These are phyloP conservation scores for Paralichthys olivaceus DNA, from an alignment of 2,113 vertebrate genomes.

Conservation along the genomic window DNA sequence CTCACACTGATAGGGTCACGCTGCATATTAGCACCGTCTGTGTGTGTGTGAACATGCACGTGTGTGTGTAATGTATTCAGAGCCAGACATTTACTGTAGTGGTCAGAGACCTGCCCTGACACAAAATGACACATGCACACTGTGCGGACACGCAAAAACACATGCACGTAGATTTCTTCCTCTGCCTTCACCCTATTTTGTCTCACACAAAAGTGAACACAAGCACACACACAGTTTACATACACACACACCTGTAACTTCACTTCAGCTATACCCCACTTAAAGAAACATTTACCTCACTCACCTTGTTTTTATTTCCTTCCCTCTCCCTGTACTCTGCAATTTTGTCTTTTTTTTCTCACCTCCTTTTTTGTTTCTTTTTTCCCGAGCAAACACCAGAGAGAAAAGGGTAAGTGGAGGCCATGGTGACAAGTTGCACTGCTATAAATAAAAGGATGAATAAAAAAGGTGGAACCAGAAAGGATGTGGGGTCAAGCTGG, in stretches of 20 bases:
- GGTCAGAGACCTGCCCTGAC: constrained; percentile 43
- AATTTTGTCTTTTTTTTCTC: not conserved
- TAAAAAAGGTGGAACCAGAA: constrained; percentile 1
- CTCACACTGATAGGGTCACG: constrained; percentile 68
- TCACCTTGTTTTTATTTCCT: not conserved
- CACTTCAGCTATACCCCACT: not conserved
- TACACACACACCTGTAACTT: constrained; percentile 1
- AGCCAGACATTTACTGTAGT: constrained; percentile 42
- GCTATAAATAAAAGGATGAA: constrained; percentile 2
- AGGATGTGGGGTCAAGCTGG: not conserved
- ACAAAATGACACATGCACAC: constrained; percentile 33
- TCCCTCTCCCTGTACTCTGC: not conserved
- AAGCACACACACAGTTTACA: not conserved
- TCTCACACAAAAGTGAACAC: not conserved
- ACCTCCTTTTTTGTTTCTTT: not conserved
- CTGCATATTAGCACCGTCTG: constrained; percentile 35
- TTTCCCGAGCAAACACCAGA: not conserved
- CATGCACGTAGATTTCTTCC: not conserved
- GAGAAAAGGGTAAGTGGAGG: constrained; percentile 16
- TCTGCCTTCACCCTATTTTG: not conserved
- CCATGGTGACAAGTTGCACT: constrained; percentile 9
- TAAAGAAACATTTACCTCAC: constrained; percentile 1
- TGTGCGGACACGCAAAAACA: not conserved
- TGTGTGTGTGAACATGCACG: not conserved
- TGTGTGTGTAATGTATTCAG: constrained; percentile 18